Conservation (phyloP, 2,113 vertebrate species). For the Serinus canaria region DNA sequence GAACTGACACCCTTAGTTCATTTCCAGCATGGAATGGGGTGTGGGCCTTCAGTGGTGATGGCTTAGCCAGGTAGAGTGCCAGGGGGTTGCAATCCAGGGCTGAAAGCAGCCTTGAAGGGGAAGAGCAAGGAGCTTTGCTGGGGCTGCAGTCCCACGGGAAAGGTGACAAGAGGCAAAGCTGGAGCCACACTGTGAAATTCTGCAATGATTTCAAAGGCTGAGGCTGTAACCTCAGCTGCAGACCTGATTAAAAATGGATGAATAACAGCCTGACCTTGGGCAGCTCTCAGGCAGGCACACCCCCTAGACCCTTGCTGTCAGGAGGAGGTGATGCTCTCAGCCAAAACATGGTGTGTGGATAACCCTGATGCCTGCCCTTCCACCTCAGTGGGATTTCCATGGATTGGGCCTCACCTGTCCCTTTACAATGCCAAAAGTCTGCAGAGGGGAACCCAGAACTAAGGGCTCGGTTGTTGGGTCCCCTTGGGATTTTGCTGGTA, state of each 20-base stretch:
- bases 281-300: background rate
- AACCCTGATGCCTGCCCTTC: background rate
- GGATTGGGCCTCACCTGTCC: background rate
- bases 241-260: background rate
- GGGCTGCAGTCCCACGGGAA: background rate
- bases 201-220: background rate
- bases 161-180: background rate
- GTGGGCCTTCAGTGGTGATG: rapidly evolving
- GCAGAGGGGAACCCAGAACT: background rate
- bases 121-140: background rate
- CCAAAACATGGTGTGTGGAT: rapidly evolving
- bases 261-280: background rate
- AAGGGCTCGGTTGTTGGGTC: background rate
- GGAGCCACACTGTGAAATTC: background rate
- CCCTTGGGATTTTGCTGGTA: background rate
- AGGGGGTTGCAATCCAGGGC: rapidly evolving
- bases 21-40: rapidly evolving
- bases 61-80: background rate
- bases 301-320: rapidly evolving
- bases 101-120: background rate
- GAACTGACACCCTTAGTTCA: rapidly evolving
- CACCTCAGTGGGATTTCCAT: background rate
- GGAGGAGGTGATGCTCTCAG: background rate
- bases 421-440: background rate
- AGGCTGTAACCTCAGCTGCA: background rate